A percentile compares a stretch with the other conserved stretches of the same genome.
Evolutionary conservation across 2,888 invertebrate species (phyloP).

Genomic region (Anorthoa munda): DNA sequence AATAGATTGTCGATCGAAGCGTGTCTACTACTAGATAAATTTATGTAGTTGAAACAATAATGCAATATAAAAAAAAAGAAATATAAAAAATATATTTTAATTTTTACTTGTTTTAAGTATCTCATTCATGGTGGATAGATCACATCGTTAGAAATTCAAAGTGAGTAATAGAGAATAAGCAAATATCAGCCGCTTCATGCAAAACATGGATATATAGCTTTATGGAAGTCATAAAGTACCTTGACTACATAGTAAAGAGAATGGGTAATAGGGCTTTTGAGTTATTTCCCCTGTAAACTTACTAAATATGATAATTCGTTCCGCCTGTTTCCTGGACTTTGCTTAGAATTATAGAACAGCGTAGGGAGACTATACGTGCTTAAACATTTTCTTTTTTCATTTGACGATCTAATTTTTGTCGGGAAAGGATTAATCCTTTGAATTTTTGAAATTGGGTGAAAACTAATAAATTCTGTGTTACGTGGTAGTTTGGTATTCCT

Average conservation of each 20-base stretch:
- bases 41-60: too few relatives aligned
- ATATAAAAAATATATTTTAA: too few relatives aligned
- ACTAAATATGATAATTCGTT: slow-evolving; percentile 15
- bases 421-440: background rate
- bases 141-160: slow-evolving; percentile 1
- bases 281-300: slow-evolving; percentile 16
- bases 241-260: background rate
- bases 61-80: too few relatives aligned
- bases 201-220: background rate
- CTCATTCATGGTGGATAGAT: background rate
- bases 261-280: slow-evolving; percentile 11
- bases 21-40: too few relatives aligned
- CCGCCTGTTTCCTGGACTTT: background rate
- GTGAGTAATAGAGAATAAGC: background rate
- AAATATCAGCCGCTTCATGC: background rate
- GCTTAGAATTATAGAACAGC: background rate
- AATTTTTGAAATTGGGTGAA: background rate
- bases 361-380: background rate
- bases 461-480: background rate
- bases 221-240: background rate
- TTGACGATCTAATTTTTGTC: background rate
- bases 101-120: too few relatives aligned
- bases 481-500: background rate
- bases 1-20: too few relatives aligned
- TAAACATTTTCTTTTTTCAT: background rate